Base-by-base conservation (phyloP, 2,888 invertebrate species). In the Theretra japonica region DNA sequence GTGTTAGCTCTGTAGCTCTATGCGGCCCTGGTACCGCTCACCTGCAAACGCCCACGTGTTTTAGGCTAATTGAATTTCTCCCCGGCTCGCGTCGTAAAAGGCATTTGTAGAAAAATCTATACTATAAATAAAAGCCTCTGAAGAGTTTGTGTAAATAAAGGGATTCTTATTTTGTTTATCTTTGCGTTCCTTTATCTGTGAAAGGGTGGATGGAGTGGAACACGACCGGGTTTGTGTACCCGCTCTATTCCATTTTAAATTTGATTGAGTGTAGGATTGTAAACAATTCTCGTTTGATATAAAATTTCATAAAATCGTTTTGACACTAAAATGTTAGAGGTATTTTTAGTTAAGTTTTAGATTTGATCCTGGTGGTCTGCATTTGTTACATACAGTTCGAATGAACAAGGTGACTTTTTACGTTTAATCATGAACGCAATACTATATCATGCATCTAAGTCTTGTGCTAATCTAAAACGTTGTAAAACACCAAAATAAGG, bases 11-110 rank as follows among this genome's bases (percentile, higher is more conserved):
- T 78, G 75, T 75, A 76, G 73, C 76, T 78, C 80, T 80, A 82
- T 85, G 82, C 76, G 80, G 78, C 75, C 81, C 85, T 82, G 78
- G 82, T 87, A 83, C 77, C 82, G 77, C 73, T 73, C 69, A 70
- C 65, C 72, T 77, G 77, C 78, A 77, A 80, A 83, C 82, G 81
- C 79, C 78, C 76, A 77, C 77, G 79, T 79, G 77, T 79, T 80
- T 79, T 75, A 75, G 70, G 73, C 77, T 78, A 82, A 82, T 83
- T 83, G 79, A 79, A 83, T 82, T 81, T 79, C 71, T 75, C 75
- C 15, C 74, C 70, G 75, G 17, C 15, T 41, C 21, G 48, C 19
- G 21, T 33, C 23, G 65, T 65, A 65, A 65, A 65, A 23, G 23
- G 48, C 48, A 17, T 41, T 15, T 11, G 65, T 15, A 48, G 23